Conservation (phyloP, 2,888 invertebrate species). For the Cyclophora albipunctata region DNA sequence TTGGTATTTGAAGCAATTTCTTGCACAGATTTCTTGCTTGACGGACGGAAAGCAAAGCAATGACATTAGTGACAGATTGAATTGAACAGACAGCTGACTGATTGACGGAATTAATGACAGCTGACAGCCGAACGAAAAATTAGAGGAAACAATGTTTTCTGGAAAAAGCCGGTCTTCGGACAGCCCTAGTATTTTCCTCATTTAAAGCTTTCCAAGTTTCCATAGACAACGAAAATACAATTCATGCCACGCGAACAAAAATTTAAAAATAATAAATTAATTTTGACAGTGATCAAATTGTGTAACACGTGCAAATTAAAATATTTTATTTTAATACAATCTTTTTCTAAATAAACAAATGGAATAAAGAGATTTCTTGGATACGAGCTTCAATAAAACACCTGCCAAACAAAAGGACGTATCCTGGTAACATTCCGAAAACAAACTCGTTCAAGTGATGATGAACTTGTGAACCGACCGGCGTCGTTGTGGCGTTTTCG, state of each 20-base stretch:
- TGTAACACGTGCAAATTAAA: slow-evolving; percentile 35
- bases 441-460: slow-evolving; percentile 61
- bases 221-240: slow-evolving; percentile 41
- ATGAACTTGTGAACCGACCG: slow-evolving; percentile 74
- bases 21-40: no score
- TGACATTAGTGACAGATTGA: no score
- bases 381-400: not conserved
- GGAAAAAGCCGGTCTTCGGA: no score
- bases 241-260: slow-evolving; percentile 53
- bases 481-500: slow-evolving; percentile 68
- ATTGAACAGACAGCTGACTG: no score
- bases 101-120: no score
- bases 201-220: slow-evolving; percentile 1
- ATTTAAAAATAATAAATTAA: slow-evolving; percentile 32
- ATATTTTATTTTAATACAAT: slow-evolving; percentile 6
- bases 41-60: no score
- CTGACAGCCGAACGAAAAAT: no score
- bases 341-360: slow-evolving; percentile 3
- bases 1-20: no score
- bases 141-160: no score
- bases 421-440: slow-evolving; percentile 70
- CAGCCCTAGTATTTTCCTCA: no score
- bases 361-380: no score
- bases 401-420: slow-evolving; percentile 28
- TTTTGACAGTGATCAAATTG: slow-evolving; percentile 41